Conservation (phyloP, 2,113 vertebrate genomes). For the Leptobrachium leishanense region DNA sequence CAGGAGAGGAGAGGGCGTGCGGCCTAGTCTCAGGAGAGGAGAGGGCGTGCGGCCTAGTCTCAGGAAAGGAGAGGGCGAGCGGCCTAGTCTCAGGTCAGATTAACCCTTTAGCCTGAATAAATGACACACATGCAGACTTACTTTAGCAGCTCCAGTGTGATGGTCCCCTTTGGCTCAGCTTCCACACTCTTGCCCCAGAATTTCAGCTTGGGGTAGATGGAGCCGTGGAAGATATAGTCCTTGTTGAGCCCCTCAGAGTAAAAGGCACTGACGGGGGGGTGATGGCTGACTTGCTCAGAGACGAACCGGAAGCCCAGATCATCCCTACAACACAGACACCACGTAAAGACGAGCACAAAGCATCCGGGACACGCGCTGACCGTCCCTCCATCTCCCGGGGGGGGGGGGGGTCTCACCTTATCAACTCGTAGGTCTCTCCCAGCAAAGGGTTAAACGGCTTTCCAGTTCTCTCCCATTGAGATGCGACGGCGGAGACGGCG, state of each 20-base stretch:
- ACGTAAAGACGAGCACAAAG: not conserved
- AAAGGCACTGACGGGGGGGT: slow-evolving; percentile 93
- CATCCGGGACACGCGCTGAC: not conserved
- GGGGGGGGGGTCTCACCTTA: slow-evolving; percentile 69
- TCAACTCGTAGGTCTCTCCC: slow-evolving; percentile 91
- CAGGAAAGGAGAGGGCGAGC: too few relatives aligned
- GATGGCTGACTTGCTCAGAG: slow-evolving; percentile 96
- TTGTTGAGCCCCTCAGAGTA: slow-evolving; percentile 85
- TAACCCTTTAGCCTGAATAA: too few relatives aligned
- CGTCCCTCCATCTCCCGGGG: not conserved
- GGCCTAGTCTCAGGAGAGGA: too few relatives aligned
- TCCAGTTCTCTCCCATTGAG: slow-evolving; percentile 96
- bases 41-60: too few relatives aligned
- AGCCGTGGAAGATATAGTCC: slow-evolving; percentile 92
- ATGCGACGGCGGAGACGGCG: slow-evolving; percentile 92
- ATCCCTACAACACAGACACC: slow-evolving; percentile 68
- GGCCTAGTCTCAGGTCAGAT: too few relatives aligned
- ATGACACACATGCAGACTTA: slow-evolving; percentile 63
- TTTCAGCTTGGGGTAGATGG: slow-evolving; percentile 94
- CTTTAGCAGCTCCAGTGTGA: slow-evolving; percentile 90
- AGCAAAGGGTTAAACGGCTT: slow-evolving; percentile 96
- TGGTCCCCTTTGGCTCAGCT: slow-evolving; percentile 91
- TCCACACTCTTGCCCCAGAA: slow-evolving; percentile 98
- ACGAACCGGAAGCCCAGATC: slow-evolving; percentile 90
- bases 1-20: too few relatives aligned